Base-by-base conservation (phyloP, 2,888 invertebrate species). In the Pardosa pseudoannulata region DNA sequence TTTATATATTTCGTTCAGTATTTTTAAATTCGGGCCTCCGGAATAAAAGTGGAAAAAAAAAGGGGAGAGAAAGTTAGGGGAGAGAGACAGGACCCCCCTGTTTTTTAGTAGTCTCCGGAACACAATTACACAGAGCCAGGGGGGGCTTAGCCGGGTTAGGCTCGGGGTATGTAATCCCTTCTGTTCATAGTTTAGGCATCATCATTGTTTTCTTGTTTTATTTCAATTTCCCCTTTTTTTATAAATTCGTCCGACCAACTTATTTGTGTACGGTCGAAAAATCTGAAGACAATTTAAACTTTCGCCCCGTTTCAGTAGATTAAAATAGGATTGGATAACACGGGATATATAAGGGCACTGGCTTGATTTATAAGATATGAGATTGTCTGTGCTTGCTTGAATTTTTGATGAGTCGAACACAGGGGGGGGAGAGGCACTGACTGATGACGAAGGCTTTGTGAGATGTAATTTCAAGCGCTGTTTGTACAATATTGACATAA, bases 281-380 rank as follows among this genome's bases (percentile, higher is more conserved):
- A 46, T 64, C 64, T 75, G 67, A 70, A 74, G 68, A 82, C 82
- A 82, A 82, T 82, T 74, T 75, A 70, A 70, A 74, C 74, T 46
- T 62, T 72, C 29, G 46, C 70, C 74, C n/a, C 41, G 73, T 73
- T 78, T 31, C 56, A 29, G 67, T 13, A 78, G 78, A 78, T 83
- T 73, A 83, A 78, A 83, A 78, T 68, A 67, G 78, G 78, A 83
- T 72, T 73, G 78, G 72, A 67, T 83, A 72, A 83, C 72, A 67
- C 70, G 46, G 67, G 56, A 27, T 64, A 39, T 73, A n/a, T n/a
- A n/a, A 32, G 7, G 39, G 32, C 46, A 72, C 72, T 72, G 36
- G 56, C 27, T 27, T 64, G 75, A 71, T 81, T 74, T 67, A 80
- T 74, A 75, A 75, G 81, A 62, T 79, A 68, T 68, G 68, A 56